Evolutionary conservation across 2,113 vertebrate genomes (phyloP).

Genomic region (Protomyctophum bolini): DNA sequence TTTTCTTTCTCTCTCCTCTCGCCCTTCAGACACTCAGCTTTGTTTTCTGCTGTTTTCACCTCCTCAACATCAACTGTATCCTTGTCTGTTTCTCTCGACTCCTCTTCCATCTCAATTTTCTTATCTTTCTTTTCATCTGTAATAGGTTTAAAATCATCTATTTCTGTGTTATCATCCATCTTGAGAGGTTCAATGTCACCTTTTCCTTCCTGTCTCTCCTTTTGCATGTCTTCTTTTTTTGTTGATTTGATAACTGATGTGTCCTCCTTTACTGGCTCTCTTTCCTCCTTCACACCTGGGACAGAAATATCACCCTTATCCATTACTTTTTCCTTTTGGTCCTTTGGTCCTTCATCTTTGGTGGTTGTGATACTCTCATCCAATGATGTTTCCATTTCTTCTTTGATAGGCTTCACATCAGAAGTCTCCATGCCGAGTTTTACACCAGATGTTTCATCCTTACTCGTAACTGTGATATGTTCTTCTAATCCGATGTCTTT

Average conservation of each 20-base stretch:
- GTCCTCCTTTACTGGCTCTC: slow-evolving; percentile 14
- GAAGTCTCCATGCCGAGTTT: not conserved
- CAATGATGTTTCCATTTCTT: slow-evolving; percentile 34
- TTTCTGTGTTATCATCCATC: slow-evolving; percentile 19
- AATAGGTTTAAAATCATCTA: slow-evolving; percentile 3
- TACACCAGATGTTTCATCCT: slow-evolving; percentile 21
- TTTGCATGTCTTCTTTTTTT: not conserved
- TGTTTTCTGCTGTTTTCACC: slow-evolving; percentile 8
- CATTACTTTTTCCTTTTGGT: slow-evolving; percentile 25
- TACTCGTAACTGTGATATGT: slow-evolving; percentile 22
- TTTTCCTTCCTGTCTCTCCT: slow-evolving; percentile 19
- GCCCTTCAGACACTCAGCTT: slow-evolving; percentile 22
- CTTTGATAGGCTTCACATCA: slow-evolving; percentile 3
- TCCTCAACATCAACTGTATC: not conserved
- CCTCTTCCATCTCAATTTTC: slow-evolving; percentile 13
- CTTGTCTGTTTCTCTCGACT: slow-evolving; percentile 4
- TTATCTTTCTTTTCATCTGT: slow-evolving; percentile 6
- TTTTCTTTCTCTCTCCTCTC: slow-evolving; percentile 23
- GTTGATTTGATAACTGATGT: slow-evolving; percentile 9
- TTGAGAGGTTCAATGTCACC: not conserved
- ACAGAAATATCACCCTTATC: slow-evolving; percentile 17
- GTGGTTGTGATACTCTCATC: slow-evolving; percentile 23
- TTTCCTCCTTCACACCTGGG: slow-evolving; percentile 28
- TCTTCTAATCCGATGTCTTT: slow-evolving; percentile 20
- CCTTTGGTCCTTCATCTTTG: slow-evolving; percentile 2